Base-by-base conservation (phyloP, 2,888 invertebrate species). In the Taphrorychus bicolor region DNA sequence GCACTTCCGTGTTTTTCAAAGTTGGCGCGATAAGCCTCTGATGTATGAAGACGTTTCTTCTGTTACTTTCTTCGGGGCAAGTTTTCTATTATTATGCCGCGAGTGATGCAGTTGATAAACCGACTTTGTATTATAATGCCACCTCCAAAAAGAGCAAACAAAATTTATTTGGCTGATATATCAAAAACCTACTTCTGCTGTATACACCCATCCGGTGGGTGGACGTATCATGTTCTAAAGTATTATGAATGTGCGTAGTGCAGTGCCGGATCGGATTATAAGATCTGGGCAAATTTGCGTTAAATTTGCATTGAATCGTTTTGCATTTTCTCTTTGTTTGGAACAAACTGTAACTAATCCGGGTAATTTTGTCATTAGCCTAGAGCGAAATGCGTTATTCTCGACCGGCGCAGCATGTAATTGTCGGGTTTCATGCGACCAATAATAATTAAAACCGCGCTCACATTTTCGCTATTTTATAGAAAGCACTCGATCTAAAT, bases 131-230 rank as follows among this genome's bases (percentile, higher is more conserved):
- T 61, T 48, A 62, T 56, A 54, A 23, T 45, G 58, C 14, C 45
- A 45, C 58, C 24, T 57, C 66, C 60, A 56, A 66, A 66, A 66
- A 59, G 40, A 59, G 65, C 59, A 14, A 66, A 48, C 21, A 14
- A 40, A 66, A 66, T 66, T 66, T 66, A 66, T 66, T 66, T 60
- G 17, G 48, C 17, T 22, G 40, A 57, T 66, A 60, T 66, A 66
- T 66, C 66, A 66, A 60, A 66, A 60, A 56, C 66, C 66, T 66
- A 66, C 66, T n/a, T n/a, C n/a, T n/a, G n/a, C n/a, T n/a, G 66
- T 59, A 49, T n/a, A 14, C 14, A 16, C 45, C 45, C 45, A 56
- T 56, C 23, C n/a, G 17, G 66, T 66, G 66, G 66, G 66, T 57
- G 66, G 66, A 66, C 66, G 59, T 45, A 42, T 56, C 54, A 54